A percentile compares a stretch with the other conserved stretches of the same genome.
These are phyloP conservation scores for Tryphoninae sp. DNA, from an alignment of 2,888 invertebrate species.

Conservation along the genomic window DNA sequence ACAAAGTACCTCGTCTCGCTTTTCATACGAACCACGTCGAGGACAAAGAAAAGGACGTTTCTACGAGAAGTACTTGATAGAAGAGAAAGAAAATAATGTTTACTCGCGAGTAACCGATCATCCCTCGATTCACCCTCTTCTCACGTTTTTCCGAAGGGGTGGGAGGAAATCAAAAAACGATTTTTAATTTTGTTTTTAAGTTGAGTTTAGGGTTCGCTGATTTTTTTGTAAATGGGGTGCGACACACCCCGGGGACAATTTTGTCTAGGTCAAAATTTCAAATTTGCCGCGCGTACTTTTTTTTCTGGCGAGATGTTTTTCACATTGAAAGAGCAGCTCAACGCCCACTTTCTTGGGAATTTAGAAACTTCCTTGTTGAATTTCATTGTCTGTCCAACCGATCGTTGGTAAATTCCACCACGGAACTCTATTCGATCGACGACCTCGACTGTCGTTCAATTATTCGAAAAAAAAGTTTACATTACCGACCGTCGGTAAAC, in stretches of 20 bases:
- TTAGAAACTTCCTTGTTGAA: not conserved
- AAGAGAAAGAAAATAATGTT: slow-evolving; percentile 23
- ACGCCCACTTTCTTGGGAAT: slow-evolving; percentile 49
- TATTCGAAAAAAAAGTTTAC: not conserved
- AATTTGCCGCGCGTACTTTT: too few species aligned
- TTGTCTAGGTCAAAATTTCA: not conserved
- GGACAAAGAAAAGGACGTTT: not conserved
- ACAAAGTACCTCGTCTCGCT: slow-evolving; percentile 34
- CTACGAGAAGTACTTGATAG: slow-evolving; percentile 22
- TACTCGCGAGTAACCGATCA: slow-evolving; percentile 31
- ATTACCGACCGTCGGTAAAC: slow-evolving; percentile 2
- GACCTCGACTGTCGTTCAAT: not conserved
- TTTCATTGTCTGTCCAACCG: slow-evolving; percentile 23
- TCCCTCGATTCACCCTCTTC: slow-evolving; percentile 38
- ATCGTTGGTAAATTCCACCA: not conserved
- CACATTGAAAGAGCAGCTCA: slow-evolving; percentile 2
- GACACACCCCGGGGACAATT: not conserved
- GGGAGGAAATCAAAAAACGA: not conserved
- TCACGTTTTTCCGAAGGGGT: slow-evolving; percentile 27
- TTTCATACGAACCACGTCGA: slow-evolving; percentile 18
- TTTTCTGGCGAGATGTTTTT: not conserved
- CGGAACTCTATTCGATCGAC: not conserved
- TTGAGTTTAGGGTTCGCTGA: too few species aligned
- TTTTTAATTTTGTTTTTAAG: too few species aligned
- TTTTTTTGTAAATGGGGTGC: not conserved